Evolutionary conservation across 2,888 invertebrate genomes (phyloP), one percentile per base, ranked within the genome.

Genomic region (Eupithecia dodoneata): DNA sequence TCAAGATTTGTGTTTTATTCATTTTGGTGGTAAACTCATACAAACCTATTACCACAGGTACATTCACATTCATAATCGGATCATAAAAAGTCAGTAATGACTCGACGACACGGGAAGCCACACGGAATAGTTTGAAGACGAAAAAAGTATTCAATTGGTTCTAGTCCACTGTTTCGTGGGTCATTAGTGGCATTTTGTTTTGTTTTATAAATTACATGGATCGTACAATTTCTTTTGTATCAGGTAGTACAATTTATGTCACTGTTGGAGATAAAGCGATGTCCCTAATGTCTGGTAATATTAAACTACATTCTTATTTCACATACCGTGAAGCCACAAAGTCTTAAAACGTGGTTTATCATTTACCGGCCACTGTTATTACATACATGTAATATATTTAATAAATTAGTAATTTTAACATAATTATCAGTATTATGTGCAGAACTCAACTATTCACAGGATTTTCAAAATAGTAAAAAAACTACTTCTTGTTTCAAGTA

Each of bases 71-170:
- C 12, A 74, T 72, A 44, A 45, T 71, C 10, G 66, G 49, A 67
- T 78, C 75, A 79, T 73, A 72, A 73, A 66, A 67, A 66, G 63
- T 70, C 76, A 49, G 78, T 81, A 76, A 80, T 79, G 76, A 74
- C 80, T 82, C 12, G 18, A 70, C 82, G 82, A 81, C 78, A 84
- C 84, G 85, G 86, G 86, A 86, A 88, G 87, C 88, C 86, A 80
- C 87, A 87, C 91, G 88, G 87, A 91, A 91, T 90, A 90, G 88
- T 90, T 76, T 63, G 71, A 72, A 74, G 55, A 44, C 4, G 44
- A 73, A 74, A 73, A 72, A 67, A 72, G 87, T 87, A 92, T 92
- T 93, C 88, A 89, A 91, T 92, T 92, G 88, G 84, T 86, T 86
- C 84, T 84, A 84, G 86, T 83, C 84, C 84, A 86, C 86, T 77